Evolutionary conservation across 2,888 invertebrate species (phyloP), one percentile per base, ranked within the genome.

Genomic region (Taenaris catops): DNA sequence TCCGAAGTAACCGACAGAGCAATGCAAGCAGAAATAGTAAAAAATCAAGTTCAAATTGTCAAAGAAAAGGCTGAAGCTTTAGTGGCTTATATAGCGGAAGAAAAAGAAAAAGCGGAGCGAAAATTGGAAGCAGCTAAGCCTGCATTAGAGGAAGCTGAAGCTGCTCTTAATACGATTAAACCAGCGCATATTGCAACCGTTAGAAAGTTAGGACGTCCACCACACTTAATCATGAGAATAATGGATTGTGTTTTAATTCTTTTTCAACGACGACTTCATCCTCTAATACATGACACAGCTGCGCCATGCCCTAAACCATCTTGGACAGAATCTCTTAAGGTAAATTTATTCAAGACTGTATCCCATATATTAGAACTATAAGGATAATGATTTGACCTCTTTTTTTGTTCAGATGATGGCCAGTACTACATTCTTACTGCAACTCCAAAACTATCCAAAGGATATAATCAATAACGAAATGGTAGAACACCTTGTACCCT

Each of bases 381-480:
- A n/a, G n/a, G n/a, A n/a, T n/a, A n/a, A n/a, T n/a, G n/a, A n/a
- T n/a, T n/a, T n/a, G n/a, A n/a, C n/a, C n/a, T n/a, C n/a, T 8
- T 19, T 27, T 23, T 33, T 29, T 29, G 45, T 66, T 14, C 55
- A 95, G 92, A 93, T 98, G 92, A 98, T 98, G 98, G 95, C 97
- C 0, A 95, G 96, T 51, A 94, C 97, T 1, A 97, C 96, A 5
- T 98, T 98, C 68, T 81, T 97, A 21, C 84, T 96, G 2, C 96
- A 96, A 64, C 86, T 98, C 8, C 96, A 97, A 86, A 96, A 96
- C 62, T 98, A 97, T 69, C 97, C 97, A 0, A 96, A 97, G 80
- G 98, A 98, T 62, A 95, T 96, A 4, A 98, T 98, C 42, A 98
- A 97, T 69, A 97, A 96, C 59, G 98, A 98, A 83, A 97, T 98